Evolutionary conservation across 2,113 vertebrate species (phyloP), one percentile per base, ranked within the genome.

Genomic region (Maccullochella peelii): DNA sequence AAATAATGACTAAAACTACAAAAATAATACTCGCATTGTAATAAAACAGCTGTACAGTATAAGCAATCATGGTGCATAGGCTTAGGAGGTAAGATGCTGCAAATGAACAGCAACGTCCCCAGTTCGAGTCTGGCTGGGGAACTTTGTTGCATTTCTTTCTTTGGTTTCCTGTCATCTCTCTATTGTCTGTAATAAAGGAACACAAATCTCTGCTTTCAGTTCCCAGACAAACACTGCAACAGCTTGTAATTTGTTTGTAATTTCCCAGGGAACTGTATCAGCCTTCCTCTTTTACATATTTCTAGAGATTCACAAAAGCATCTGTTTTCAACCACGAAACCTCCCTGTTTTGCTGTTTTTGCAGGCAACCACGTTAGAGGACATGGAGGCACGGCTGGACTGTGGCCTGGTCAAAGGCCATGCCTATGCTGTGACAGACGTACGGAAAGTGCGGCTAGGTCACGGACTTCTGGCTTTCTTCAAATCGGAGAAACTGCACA

Each of bases 391-490:
- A 0, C 96, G 98, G 2, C 92, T 99, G 93, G 97, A 95, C 11
- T 98, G 98, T 0, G 98, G 98, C 7, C 92, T 99, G 87, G 98
- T 99, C 86, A 99, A 99, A 90, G 98, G 98, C 36, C 98, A 99
- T 0, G 98, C 98, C 0, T 99, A 99, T 0, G 98, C 98, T 0
- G 96, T 99, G 87, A 99, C 98, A 0, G 98, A 99, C 0, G 97
- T 99, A 21, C 93, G 96, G 54, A 98, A 97, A 88, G 97, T 99
- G 58, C 96, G 98, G 0, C 94, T 99, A 27, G 98, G 98, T 79
- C 97, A 97, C 0, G 98, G 98, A 3, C 94, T 99, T 21, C 92
- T 99, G 73, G 96, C 98, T 36, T 99, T 97, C 89, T 99, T 99
- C 94, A 99, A 99, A 81, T 97, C 98, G 0, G 98, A 99, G 94